Base-by-base conservation (phyloP, 2,797 vertebrate genomes). In the Tolypeutes matacus region DNA sequence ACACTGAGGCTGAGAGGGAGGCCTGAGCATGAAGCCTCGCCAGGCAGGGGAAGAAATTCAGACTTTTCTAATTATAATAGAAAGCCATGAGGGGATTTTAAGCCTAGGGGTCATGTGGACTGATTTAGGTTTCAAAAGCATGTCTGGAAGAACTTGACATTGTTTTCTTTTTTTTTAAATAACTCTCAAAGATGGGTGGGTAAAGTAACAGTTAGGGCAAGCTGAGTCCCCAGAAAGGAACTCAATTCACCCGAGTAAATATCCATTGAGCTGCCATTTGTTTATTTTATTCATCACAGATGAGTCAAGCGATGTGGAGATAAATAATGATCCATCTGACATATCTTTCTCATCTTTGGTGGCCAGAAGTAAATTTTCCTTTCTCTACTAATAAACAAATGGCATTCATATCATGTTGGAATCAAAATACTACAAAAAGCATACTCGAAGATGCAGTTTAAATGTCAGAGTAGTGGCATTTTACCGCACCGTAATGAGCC, bases 401-500 rank as follows among this genome's bases (percentile, higher is more conserved):
- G 34, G 9, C 27, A 67, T 67, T 67, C 17, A n/a, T 67, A n/a
- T 67, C 27, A n/a, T 46, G 53, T 56, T 78, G 51, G 20, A 56
- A 56, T 21, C 56, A 17, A 34, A 51, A 78, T 31, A 23, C 56
- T 23, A 12, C 51, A 53, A 78, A 56, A 78, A 56, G 34, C 51
- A 23, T 5, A 21, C 49, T 78, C 20, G 51, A n/a, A 78, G 56
- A 78, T 34, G 51, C 31, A 78, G 76, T 2, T 34, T 53, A 78
- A 23, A n/a, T 95, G 36, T 86, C 87, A 2, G 25, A 77, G 87
- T 77, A 83, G n/a, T 88, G 69, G 78, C 93, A 53, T 92, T 95
- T 96, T 46, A 77, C 39, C 60, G 51, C 49, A 69, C 90, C 94
- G 72, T 49, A 51, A 39, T n/a, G 25, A 4, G 23, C 46, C 73